Evolutionary conservation across 2,113 vertebrate genomes (phyloP), one percentile per base, ranked within the genome.

Genomic region (Xiphias gladius): DNA sequence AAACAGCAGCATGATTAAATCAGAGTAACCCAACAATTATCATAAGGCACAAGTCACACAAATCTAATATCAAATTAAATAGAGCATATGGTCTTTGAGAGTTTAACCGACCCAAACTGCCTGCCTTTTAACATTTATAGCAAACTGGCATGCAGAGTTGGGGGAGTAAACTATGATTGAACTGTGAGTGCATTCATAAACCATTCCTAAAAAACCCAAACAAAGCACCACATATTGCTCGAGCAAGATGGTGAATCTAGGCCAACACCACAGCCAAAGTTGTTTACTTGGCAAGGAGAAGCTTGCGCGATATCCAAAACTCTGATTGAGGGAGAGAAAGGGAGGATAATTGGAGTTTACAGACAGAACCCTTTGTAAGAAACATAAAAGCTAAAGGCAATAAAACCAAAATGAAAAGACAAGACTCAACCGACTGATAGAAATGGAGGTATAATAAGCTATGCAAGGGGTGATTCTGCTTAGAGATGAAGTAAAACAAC

Each of bases 221-320:
- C 88, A 87, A 93, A 86, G 83, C 82, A 19, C 50, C 67, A 57
- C 88, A 85, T 83, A 88, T 85, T 86, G 87, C 88, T 86, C 30
- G 7, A 88, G 91, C 82, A 88, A 85, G 77, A 84, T 65, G 20
- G 89, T 80, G 82, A 91, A 94, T 90, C 80, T 72, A 92, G 90
- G 92, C 90, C 88, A 93, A 83, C 81, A 76, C 84, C 83, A 55
- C 85, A 89, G 89, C 91, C 92, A 91, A 86, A 86, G 84, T 70
- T 91, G 91, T 93, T 94, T 93, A 93, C 90, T 93, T 93, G 92
- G 85, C 90, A 88, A 30, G 59, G 66, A 70, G 87, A 90, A 63
- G 79, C 76, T 62, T 52, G 80, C 37, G 80, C 76, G 79, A 91
- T 75, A 84, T 93, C 91, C 94, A 91, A 87, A 83, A 90, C 86